Evolutionary conservation across 2,888 invertebrate genomes (phyloP).

Genomic region (Nephrotoma flavescens): DNA sequence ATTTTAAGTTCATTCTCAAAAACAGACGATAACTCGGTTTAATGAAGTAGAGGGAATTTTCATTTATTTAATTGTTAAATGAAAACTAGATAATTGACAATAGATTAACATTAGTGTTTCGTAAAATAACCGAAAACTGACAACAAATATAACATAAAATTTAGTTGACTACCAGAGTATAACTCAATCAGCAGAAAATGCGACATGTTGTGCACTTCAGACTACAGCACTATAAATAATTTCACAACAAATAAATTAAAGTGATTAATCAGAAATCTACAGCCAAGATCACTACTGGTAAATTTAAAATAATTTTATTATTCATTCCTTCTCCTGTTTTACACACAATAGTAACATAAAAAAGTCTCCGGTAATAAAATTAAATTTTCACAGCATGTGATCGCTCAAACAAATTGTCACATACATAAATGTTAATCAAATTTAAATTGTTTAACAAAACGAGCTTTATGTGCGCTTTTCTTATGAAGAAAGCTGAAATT

Average conservation of each 20-base stretch:
- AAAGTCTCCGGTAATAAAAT: not conserved
- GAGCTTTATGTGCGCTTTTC: not conserved
- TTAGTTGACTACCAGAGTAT: not conserved
- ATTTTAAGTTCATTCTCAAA: too few relatives aligned
- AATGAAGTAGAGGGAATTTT: too few relatives aligned
- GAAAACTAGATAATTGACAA: too few relatives aligned
- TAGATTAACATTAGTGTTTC: too few relatives aligned
- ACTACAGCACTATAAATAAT: not conserved
- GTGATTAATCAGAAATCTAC: not conserved
- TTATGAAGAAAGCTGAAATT: not conserved
- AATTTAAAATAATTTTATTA: not conserved
- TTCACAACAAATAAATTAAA: not conserved
- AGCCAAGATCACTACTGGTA: not conserved
- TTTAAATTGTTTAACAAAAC: not conserved
- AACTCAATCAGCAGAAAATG: not conserved
- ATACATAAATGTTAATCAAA: not conserved
- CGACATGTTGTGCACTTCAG: not conserved
- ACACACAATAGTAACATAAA: not conserved
- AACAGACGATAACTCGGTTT: too few relatives aligned
- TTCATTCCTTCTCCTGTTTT: not conserved
- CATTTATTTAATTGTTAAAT: too few relatives aligned
- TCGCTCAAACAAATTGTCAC: not conserved
- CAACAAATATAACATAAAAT: too few relatives aligned
- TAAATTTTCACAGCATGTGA: not conserved
- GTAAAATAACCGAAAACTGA: too few relatives aligned